These are phyloP conservation scores for Reticulitermes speratus DNA, from an alignment of 1,140 invertebrate genomes.

Conservation along the genomic window DNA sequence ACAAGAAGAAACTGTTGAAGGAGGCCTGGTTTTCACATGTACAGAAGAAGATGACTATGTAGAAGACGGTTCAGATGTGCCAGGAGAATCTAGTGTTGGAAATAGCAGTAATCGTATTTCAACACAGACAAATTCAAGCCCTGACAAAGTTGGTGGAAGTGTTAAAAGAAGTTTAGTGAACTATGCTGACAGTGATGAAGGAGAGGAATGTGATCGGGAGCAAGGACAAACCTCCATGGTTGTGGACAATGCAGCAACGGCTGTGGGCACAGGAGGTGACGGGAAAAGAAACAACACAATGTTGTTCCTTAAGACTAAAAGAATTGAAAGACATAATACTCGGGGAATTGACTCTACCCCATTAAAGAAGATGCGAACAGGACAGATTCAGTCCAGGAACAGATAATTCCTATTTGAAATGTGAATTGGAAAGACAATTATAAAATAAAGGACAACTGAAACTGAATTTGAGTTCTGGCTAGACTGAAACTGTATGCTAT, in stretches of 20 bases:
- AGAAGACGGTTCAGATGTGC: background rate
- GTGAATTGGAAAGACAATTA: background rate
- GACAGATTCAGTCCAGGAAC: background rate
- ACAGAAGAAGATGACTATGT: background rate
- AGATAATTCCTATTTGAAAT: background rate
- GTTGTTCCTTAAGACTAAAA: conserved; percentile 18
- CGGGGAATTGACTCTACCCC: background rate
- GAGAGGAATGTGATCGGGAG: background rate
- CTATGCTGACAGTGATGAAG: background rate
- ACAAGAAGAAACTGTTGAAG: background rate
- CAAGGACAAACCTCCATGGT: background rate
- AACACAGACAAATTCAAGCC: background rate
- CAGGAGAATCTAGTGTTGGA: background rate
- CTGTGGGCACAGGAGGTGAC: background rate
- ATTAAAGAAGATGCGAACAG: conserved; percentile 18
- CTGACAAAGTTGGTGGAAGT: conserved; percentile 1
- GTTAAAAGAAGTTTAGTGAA: background rate
- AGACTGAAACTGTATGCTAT: background rate
- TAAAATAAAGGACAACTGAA: background rate
- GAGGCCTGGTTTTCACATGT: background rate
- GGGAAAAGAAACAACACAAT: conserved; percentile 10
- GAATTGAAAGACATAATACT: conserved; percentile 24
- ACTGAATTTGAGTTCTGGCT: background rate
- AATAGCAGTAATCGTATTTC: background rate
- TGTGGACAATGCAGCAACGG: background rate